These are phyloP conservation scores for Otocyon megalotis DNA, from an alignment of 2,113 vertebrate species.

Conservation along the genomic window DNA sequence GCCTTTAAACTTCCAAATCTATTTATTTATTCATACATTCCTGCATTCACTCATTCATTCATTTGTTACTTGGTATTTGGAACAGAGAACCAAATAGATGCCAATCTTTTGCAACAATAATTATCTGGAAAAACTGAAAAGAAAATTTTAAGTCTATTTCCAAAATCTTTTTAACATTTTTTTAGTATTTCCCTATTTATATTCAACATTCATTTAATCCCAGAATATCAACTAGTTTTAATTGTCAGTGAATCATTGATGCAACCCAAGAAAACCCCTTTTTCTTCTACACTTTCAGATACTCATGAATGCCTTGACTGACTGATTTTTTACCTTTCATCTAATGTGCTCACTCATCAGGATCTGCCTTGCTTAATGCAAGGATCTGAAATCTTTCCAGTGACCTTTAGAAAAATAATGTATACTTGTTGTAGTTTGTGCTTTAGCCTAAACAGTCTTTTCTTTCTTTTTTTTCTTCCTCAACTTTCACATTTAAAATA, in stretches of 20 bases:
- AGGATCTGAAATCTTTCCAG: background rate
- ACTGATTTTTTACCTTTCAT: background rate
- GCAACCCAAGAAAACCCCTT: background rate
- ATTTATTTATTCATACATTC: background rate
- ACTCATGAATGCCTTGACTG: background rate
- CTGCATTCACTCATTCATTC: background rate
- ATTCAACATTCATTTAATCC: background rate
- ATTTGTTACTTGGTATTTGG: background rate
- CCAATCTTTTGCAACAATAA: background rate
- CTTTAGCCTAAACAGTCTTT: background rate
- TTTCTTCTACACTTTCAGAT: background rate
- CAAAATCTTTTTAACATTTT: conserved; percentile 19
- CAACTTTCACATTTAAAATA: conserved; percentile 20
- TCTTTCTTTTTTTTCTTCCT: background rate
- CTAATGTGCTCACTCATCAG: background rate
- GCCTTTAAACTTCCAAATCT: background rate
- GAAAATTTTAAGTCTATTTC: conserved; percentile 18
- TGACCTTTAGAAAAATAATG: conserved; percentile 36
- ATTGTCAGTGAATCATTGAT: background rate
- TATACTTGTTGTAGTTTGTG: background rate
- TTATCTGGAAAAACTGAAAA: conserved; percentile 23
- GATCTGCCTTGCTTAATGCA: background rate
- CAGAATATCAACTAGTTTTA: background rate
- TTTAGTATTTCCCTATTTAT: background rate
- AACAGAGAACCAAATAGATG: background rate